A percentile compares a stretch with the other conserved stretches of the same genome.
phyloP scores from a whole-genome alignment of 2,888 invertebrate genomes.

The Lasioglossum oenotherae region DNA sequence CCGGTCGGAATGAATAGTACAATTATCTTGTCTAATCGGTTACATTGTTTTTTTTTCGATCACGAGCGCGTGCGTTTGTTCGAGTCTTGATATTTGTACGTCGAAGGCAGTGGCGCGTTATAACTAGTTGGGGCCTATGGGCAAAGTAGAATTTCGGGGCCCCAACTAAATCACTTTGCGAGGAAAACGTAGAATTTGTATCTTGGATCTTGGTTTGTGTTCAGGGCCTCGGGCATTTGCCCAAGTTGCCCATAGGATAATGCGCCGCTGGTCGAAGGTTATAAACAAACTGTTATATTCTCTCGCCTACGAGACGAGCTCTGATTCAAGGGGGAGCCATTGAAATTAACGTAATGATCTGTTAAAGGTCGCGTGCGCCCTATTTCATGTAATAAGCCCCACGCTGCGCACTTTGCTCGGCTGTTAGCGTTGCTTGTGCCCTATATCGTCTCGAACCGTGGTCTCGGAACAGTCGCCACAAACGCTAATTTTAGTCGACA shows the following conservation, averaged over 20 bases:
- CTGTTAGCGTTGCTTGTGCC: not conserved
- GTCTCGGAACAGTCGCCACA: not conserved
- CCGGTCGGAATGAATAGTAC: not conserved
- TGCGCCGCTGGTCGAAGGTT: not conserved
- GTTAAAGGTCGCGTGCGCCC: constrained; percentile 11
- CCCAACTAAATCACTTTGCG: no score
- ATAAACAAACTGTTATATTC: not conserved
- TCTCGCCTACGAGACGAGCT: not conserved
- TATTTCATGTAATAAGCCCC: not conserved
- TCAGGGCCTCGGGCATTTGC: no score
- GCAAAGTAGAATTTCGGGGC: no score
- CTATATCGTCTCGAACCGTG: not conserved
- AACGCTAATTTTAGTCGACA: not conserved
- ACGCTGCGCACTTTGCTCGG: not conserved
- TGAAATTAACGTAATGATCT: not conserved
- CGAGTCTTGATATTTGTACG: no score
- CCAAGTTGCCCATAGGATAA: no score
- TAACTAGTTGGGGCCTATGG: no score
- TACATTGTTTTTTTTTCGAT: not conserved
- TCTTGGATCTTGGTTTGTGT: no score
- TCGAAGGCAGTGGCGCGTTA: not conserved
- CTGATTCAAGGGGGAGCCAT: not conserved
- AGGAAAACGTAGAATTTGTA: no score
- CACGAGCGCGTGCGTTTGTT: no score
- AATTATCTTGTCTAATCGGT: constrained; percentile 1